These are phyloP conservation scores for Zaprionus kolodkinae DNA, from an alignment of 1,140 invertebrate species.

Conservation along the genomic window DNA sequence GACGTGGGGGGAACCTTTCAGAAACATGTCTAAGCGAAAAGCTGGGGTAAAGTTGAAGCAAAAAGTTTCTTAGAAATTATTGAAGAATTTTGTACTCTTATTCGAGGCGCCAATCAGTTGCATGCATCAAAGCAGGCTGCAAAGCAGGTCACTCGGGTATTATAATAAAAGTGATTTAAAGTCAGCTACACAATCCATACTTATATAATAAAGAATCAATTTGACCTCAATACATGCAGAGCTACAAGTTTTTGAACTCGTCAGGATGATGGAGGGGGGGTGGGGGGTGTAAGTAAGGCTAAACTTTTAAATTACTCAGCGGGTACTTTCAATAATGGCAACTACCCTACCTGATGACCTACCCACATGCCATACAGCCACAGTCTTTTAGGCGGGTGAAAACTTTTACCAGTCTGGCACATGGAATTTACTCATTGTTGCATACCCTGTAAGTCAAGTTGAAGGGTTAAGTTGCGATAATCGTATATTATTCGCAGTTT, in stretches of 20 bases:
- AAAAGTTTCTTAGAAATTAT: slow-evolving; percentile 60
- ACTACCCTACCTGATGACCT: slow-evolving; percentile 17
- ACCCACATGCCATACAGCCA: not conserved
- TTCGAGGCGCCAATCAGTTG: slow-evolving; percentile 61
- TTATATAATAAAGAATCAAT: slow-evolving; percentile 75
- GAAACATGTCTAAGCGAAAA: slow-evolving; percentile 37
- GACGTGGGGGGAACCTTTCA: not conserved
- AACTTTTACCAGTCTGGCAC: slow-evolving; percentile 21
- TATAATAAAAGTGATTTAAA: slow-evolving; percentile 64
- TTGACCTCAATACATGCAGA: slow-evolving; percentile 65
- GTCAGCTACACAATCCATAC: slow-evolving; percentile 53
- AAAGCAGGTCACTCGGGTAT: slow-evolving; percentile 31
- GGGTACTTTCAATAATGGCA: slow-evolving; percentile 75
- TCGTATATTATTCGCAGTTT: too few relatives aligned
- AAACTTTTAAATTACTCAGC: slow-evolving; percentile 80
- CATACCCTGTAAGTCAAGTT: not conserved
- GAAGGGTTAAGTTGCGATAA: not conserved
- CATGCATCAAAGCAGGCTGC: slow-evolving; percentile 61
- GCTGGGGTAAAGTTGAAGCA: slow-evolving; percentile 34
- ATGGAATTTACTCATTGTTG: slow-evolving; percentile 1
- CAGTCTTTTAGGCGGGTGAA: slow-evolving; percentile 21
- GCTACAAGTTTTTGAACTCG: slow-evolving; percentile 41
- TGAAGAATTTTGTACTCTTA: slow-evolving; percentile 59
- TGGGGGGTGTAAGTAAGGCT: slow-evolving; percentile 18
- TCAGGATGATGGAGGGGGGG: not conserved